Percentiles rank a stretch among this genome's conserved stretches.
Evolutionary conservation across 2,113 vertebrate species (phyloP).

Genomic region (Lichenostomus cassidix): DNA sequence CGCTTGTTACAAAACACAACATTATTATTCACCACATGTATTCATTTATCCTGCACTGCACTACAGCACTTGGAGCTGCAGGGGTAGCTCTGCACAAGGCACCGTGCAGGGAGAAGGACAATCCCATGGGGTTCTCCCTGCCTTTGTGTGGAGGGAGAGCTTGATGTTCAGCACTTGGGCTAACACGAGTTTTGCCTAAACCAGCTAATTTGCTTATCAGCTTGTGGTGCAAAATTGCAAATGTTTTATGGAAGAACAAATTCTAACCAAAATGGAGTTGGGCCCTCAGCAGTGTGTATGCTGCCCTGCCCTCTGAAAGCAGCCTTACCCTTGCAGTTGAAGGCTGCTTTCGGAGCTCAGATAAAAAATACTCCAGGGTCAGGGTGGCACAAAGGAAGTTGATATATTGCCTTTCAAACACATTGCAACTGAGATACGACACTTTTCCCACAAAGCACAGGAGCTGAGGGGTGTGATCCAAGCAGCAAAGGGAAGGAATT

Average conservation of each 20-base stretch:
- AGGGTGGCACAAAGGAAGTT: background rate
- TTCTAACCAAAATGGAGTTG: background rate
- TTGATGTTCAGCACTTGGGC: background rate
- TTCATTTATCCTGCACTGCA: background rate
- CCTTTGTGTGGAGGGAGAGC: background rate
- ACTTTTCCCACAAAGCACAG: background rate
- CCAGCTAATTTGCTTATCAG: background rate
- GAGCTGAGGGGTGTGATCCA: background rate
- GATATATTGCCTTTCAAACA: background rate
- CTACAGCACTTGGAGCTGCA: background rate
- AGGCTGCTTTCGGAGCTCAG: background rate
- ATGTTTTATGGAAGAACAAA: background rate
- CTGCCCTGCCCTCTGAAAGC: background rate
- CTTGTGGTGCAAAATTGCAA: background rate
- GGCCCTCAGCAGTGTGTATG: background rate
- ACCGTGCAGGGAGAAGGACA: background rate
- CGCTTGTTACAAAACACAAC: background rate
- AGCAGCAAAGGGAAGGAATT: background rate
- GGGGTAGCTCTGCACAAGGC: background rate
- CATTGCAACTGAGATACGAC: background rate
- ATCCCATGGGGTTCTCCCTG: background rate
- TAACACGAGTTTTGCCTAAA: background rate
- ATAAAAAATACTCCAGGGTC: background rate
- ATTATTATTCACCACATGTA: background rate
- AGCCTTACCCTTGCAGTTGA: background rate